Base-by-base conservation (phyloP, 2,797 vertebrate species). In the Megalops cyprinoides region DNA sequence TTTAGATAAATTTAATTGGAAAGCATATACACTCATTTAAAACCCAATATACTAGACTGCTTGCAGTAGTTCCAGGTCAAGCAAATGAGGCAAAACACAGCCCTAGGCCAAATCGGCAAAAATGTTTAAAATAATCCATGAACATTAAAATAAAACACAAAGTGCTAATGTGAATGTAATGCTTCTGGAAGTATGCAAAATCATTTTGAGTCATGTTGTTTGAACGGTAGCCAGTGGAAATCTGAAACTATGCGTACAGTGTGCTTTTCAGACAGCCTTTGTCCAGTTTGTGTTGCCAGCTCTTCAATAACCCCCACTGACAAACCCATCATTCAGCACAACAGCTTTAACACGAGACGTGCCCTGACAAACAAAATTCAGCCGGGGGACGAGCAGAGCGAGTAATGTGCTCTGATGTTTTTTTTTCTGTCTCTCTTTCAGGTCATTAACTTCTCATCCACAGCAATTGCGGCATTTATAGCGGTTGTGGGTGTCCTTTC, bases 401-500 rank as follows among this genome's bases (percentile, higher is more conserved):
- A n/a, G 25, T 81, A 28, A 77, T 44, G 46, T 18, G 49, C 39
- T 42, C 12, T 31, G 8, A 60, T 62, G 49, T 44, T 78, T 58
- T 23, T 81, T 20, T 44, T 82, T 83, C n/a, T n/a, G n/a, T n/a
- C 9, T 84, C 71, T 65, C 53, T 84, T 87, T 62, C 88, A 98
- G 97, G 89, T 98, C 79, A 95, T 98, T 86, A 96, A 97, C 83
- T 99, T 99, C 92, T 96, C 95, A 86, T 94, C 96, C 31, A 92
- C 92, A 42, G 97, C 94, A 81, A 96, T 98, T 77, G 96, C 96
- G 0, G 96, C 96, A 20, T 99, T 98, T 88, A 98, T 99, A 82
- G 97, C 97, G 73, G 95, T 97, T 86, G 95, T 99, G 83, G 97
- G 97, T 82, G 95, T 98, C 90, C 92, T 98, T 71, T 98, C 97